These are phyloP conservation scores for Oxygymnocypris stewartii DNA, from an alignment of 2,113 vertebrate species.

Conservation along the genomic window DNA sequence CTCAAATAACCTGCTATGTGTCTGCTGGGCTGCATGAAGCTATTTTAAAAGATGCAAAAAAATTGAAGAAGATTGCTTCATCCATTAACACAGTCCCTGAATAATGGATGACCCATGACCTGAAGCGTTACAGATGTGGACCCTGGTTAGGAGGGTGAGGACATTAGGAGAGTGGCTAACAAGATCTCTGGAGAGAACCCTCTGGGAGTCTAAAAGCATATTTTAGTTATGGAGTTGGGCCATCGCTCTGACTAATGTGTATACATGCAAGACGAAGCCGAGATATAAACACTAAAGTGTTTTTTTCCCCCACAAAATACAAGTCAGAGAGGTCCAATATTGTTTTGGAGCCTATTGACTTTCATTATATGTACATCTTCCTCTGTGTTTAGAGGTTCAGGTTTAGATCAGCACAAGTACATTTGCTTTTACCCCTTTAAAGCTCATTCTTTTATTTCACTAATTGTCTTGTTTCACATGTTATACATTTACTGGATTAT, in stretches of 20 bases:
- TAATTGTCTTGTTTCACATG: conserved; percentile 40
- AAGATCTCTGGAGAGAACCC: conserved; percentile 29
- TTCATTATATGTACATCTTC: background rate
- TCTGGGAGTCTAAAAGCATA: conserved; percentile 3
- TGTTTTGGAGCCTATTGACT: background rate
- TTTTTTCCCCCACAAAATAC: background rate
- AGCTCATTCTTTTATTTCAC: background rate
- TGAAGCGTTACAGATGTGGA: conserved; percentile 27
- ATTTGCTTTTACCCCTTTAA: background rate
- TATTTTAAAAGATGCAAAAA: background rate
- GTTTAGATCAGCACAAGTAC: background rate
- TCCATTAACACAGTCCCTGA: background rate
- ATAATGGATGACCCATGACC: conserved; percentile 34
- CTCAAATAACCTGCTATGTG: background rate
- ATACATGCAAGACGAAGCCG: background rate
- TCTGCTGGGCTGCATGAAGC: background rate
- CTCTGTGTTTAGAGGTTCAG: background rate
- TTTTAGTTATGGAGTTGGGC: background rate
- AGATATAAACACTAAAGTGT: background rate
- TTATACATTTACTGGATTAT: background rate
- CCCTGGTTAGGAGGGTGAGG: conserved; percentile 28
- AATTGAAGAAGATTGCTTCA: background rate
- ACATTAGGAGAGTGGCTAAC: conserved; percentile 31
- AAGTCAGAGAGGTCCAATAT: background rate
- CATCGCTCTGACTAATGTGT: background rate